phyloP scores from a whole-genome alignment of 2,888 invertebrate species.

The Tyria jacobaeae region DNA sequence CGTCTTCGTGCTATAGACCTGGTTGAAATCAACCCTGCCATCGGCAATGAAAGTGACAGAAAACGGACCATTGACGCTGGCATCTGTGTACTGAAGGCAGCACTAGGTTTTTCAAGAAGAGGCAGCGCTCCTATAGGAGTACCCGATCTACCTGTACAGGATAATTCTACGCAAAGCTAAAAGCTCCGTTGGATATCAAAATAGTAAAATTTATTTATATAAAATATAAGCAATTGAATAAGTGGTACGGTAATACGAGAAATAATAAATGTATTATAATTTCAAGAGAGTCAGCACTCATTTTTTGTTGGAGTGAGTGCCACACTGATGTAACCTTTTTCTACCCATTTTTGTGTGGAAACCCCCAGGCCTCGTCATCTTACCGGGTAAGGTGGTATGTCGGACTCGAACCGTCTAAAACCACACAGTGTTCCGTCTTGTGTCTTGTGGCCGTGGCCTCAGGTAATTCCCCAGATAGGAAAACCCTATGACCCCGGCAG shows the following conservation, averaged over 20 bases:
- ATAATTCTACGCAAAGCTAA: not conserved
- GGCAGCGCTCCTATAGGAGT: conserved; percentile 86
- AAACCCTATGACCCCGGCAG: no score
- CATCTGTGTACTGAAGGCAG: conserved; percentile 91
- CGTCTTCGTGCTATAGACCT: conserved; percentile 93
- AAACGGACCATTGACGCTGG: conserved; percentile 91
- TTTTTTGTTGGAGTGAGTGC: no score
- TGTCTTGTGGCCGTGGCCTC: no score
- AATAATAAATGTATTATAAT: not conserved
- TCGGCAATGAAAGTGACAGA: conserved; percentile 90
- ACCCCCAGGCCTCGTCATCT: no score
- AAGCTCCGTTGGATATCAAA: not conserved
- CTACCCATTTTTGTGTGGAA: no score
- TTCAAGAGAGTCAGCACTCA: no score
- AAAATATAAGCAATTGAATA: not conserved
- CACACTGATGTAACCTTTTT: no score
- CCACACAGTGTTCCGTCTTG: no score
- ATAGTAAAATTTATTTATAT: not conserved
- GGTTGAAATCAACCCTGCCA: conserved; percentile 95
- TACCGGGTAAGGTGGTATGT: no score
- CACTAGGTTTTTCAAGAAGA: conserved; percentile 88
- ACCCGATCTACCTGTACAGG: conserved; percentile 69
- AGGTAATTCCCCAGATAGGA: no score
- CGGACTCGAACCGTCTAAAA: no score
- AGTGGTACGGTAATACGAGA: not conserved